phyloP scores from a whole-genome alignment of 2,113 vertebrate species.

The Oreochromis aureus region DNA sequence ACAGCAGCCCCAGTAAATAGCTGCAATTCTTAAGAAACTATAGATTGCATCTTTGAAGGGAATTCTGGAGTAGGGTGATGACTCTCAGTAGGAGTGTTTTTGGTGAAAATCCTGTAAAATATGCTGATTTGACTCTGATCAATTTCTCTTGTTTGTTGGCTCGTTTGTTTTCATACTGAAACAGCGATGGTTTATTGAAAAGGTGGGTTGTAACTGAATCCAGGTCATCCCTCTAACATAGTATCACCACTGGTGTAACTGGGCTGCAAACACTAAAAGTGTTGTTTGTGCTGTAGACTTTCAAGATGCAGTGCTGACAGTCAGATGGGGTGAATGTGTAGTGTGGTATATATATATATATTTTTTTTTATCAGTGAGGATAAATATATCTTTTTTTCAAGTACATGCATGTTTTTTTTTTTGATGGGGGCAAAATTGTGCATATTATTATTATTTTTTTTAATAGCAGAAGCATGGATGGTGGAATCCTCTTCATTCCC shows the following conservation, averaged over 20 bases:
- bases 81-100: neutral
- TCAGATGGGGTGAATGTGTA: neutral
- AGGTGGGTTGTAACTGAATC: neutral
- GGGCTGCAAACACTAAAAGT: neutral
- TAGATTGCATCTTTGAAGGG: neutral
- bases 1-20: neutral
- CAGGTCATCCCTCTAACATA: neutral
- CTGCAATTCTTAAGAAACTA: neutral
- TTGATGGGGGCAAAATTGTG: neutral
- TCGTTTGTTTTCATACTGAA: neutral
- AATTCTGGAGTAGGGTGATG: neutral
- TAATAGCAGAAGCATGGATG: neutral
- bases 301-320: neutral
- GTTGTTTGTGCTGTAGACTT: neutral
- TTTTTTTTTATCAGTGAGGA: neutral
- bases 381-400: accelerated
- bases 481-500: neutral
- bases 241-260: neutral
- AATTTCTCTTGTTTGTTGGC: neutral
- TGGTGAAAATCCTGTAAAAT: neutral
- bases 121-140: neutral
- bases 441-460: neutral
- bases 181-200: neutral
- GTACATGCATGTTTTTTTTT: neutral
- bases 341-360: neutral